Evolutionary conservation across 1,140 invertebrate genomes (phyloP).

Genomic region (Temnothorax nylanderi): DNA sequence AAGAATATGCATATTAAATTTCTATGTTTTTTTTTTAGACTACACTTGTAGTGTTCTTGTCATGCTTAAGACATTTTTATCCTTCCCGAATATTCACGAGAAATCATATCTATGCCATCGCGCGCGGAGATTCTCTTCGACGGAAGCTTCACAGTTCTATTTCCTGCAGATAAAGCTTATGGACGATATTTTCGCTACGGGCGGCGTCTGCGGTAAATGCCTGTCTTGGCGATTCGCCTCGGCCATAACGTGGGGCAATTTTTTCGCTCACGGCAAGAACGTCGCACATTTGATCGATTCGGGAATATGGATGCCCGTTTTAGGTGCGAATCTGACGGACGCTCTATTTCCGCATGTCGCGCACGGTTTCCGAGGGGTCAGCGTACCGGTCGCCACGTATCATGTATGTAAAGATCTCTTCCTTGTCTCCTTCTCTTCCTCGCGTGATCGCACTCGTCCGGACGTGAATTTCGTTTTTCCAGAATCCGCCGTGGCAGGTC

Average conservation of each 20-base stretch:
- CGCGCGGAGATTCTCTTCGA: not conserved
- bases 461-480: not conserved
- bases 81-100: not conserved
- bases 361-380: conserved; percentile 92
- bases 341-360: conserved; percentile 92
- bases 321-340: conserved; percentile 89
- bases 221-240: conserved; percentile 88
- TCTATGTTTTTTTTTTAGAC: not conserved
- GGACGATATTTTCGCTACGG: not conserved
- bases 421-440: no score
- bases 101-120: not conserved
- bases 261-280: conserved; percentile 71
- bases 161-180: conserved; percentile 38
- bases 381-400: conserved; percentile 89
- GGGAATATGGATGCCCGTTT: conserved; percentile 90
- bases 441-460: not conserved
- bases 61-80: not conserved
- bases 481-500: conserved; percentile 96
- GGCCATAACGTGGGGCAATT: conserved; percentile 89
- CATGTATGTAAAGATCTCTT: conserved; percentile 86
- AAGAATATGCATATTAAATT: not conserved
- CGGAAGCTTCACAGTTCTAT: not conserved
- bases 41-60: not conserved
- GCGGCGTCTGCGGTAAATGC: conserved; percentile 87
- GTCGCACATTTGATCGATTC: conserved; percentile 87